Conservation (phyloP, 2,797 vertebrate genomes). For the Argentina silus region DNA sequence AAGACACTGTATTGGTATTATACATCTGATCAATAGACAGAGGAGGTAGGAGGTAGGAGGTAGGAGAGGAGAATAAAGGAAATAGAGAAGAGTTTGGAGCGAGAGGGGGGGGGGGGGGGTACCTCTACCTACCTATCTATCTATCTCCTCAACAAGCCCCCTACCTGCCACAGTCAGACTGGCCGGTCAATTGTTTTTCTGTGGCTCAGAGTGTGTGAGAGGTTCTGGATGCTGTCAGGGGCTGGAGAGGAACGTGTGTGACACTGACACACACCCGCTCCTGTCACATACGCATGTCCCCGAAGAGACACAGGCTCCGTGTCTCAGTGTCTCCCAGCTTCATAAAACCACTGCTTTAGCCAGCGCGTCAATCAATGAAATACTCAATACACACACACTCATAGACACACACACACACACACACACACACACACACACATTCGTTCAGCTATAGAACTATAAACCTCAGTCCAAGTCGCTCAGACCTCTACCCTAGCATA, state of each 20-base stretch:
- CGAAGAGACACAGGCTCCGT: constrained; percentile 66
- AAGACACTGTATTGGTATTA: constrained; percentile 27
- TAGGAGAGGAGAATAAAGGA: constrained; percentile 44
- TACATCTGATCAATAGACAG: constrained; percentile 55
- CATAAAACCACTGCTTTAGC: constrained; percentile 65
- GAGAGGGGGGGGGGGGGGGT: constrained; percentile 37
- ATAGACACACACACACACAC: constrained; percentile 5
- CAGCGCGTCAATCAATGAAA: constrained; percentile 64
- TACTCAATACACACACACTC: constrained; percentile 23
- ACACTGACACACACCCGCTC: constrained; percentile 56
- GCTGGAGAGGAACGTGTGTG: constrained; percentile 6
- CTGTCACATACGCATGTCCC: constrained; percentile 67
- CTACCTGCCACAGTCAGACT: constrained; percentile 42
- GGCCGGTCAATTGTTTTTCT: constrained; percentile 48
- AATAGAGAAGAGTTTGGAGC: constrained; percentile 55
- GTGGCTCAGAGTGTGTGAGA: background rate
- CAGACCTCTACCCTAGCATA: background rate
- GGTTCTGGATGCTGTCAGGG: background rate
- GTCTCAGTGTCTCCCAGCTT: constrained; percentile 69
- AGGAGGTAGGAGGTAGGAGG: constrained; percentile 23
- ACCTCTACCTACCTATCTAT: too few relatives aligned
- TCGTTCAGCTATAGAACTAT: background rate
- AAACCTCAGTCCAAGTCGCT: background rate
- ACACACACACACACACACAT: constrained; percentile 20
- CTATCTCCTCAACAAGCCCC: constrained; percentile 52